phyloP scores from a whole-genome alignment of 2,888 invertebrate genomes.

The Frankliniella intonsa region DNA sequence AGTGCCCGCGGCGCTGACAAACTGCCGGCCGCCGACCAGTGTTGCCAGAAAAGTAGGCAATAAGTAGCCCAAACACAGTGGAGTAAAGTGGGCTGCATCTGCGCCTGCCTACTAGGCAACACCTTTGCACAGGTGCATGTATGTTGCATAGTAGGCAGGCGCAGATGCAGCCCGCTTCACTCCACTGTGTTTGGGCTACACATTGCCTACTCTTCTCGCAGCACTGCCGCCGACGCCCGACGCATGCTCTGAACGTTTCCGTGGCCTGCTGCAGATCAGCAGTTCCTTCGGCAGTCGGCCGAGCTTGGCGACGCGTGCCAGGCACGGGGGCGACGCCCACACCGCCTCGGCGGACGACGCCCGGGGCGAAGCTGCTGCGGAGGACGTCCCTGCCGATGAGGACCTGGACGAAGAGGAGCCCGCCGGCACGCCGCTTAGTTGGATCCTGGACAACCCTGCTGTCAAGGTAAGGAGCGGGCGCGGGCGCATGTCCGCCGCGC shows the following conservation, averaged over 20 bases:
- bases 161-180: too few species aligned
- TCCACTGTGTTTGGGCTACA: too few species aligned
- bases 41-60: too few species aligned
- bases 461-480: constrained; percentile 32
- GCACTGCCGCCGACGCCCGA: too few species aligned
- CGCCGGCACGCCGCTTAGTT: constrained; percentile 52
- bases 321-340: not conserved
- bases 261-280: constrained; percentile 52
- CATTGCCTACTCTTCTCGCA: too few species aligned
- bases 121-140: too few species aligned
- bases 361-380: not conserved
- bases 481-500: not conserved
- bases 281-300: constrained; percentile 42
- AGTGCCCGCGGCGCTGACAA: constrained; percentile 40
- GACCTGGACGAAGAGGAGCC: constrained; percentile 34
- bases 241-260: too few species aligned
- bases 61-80: too few species aligned
- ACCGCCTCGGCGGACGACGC: not conserved
- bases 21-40: not conserved
- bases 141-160: too few species aligned
- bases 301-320: not conserved
- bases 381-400: not conserved
- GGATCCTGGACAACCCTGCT: constrained; percentile 62
- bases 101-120: too few species aligned
- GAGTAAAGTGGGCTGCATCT: too few species aligned